Evolutionary conservation across 2,797 vertebrate genomes (phyloP).

Genomic region (Garrulus glandarius): DNA sequence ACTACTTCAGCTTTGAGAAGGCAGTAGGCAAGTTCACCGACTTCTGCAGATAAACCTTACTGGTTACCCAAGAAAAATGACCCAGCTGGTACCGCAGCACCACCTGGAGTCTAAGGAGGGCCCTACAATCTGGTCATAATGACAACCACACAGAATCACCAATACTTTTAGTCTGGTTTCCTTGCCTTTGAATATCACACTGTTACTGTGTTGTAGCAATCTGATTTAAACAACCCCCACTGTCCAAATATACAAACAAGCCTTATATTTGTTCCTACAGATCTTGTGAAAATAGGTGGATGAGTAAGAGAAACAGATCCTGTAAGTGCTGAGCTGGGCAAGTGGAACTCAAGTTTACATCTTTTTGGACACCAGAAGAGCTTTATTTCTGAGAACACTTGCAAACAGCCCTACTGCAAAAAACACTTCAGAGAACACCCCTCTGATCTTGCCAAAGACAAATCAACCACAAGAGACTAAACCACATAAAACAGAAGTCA

Average conservation of each 20-base stretch:
- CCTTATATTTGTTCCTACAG: neutral
- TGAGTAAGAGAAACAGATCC: neutral
- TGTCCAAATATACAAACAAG: neutral
- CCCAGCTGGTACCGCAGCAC: neutral
- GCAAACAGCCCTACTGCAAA: neutral
- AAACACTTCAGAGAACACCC: neutral
- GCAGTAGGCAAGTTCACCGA: neutral
- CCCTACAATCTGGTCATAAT: neutral
- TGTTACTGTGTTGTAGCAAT: neutral
- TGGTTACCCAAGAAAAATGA: neutral
- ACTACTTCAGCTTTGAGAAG: neutral
- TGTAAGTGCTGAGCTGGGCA: neutral
- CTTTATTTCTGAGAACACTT: neutral
- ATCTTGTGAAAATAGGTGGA: neutral
- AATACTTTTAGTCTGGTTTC: neutral
- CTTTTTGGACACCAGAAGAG: neutral
- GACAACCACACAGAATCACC: neutral
- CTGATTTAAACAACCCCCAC: neutral
- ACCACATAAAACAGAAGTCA: constrained; percentile 56
- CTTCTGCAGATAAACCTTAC: neutral
- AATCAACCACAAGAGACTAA: constrained; percentile 39
- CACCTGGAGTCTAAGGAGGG: neutral
- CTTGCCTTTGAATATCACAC: neutral
- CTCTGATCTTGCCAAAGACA: constrained; percentile 1
- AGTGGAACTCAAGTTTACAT: neutral